Conservation (phyloP, 2,797 vertebrate species). For the Garrulus glandarius region DNA sequence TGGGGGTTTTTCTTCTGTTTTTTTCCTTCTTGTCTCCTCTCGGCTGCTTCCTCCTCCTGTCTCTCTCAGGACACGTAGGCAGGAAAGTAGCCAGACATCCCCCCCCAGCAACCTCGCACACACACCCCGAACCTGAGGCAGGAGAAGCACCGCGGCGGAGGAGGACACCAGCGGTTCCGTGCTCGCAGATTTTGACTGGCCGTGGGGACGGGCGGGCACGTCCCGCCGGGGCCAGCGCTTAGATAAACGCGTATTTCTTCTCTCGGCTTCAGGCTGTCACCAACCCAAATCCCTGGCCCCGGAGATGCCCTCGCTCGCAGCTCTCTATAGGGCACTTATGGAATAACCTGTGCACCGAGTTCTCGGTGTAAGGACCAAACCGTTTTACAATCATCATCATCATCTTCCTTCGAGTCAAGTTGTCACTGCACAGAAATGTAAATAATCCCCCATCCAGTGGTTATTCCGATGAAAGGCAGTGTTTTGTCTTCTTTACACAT, state of each 20-base stretch:
- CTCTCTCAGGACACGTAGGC: background rate
- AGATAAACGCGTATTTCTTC: background rate
- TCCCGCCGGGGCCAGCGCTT: background rate
- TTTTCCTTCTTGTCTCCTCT: too few species aligned
- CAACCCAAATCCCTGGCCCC: background rate
- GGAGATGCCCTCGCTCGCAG: background rate
- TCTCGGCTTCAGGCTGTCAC: background rate
- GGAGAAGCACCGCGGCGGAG: background rate
- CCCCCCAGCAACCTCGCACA: background rate
- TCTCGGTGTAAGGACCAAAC: background rate
- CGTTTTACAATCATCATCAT: background rate
- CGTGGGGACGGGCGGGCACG: accelerated
- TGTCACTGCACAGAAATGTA: background rate
- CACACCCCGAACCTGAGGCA: background rate
- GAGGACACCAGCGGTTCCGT: background rate
- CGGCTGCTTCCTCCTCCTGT: background rate
- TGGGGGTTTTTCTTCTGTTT: accelerated
- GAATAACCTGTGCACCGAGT: background rate
- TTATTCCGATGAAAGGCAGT: background rate
- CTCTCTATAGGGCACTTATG: background rate
- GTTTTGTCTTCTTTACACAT: background rate
- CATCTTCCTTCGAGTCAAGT: background rate
- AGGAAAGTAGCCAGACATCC: background rate
- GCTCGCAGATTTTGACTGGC: background rate
- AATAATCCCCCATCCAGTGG: background rate